Evolutionary conservation across 1,140 invertebrate species (phyloP), one percentile per base, ranked within the genome.

Genomic region (Drosophila insularis): DNA sequence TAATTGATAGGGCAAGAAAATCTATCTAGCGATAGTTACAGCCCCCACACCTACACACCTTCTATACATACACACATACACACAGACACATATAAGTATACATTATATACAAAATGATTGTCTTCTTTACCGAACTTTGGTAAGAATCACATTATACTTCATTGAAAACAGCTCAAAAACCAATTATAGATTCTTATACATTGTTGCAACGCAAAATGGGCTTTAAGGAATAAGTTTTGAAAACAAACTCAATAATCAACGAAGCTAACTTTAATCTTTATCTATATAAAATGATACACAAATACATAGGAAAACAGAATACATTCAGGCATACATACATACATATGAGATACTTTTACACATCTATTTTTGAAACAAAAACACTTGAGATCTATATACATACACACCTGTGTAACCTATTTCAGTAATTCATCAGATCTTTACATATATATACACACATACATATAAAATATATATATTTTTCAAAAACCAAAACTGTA

Each of bases 141-240:
- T 31, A 64, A n/a, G 17, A 50, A 50, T 19, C 19, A 50, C 43
- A 50, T 50, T 50, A 19, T 35, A 50, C 46, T 61, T 21, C 64
- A 68, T 27, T 63, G 60, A 32, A 70, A 70, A 60, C 63, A 61
- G 79, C 68, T 81, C 68, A 78, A 71, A 32, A 19, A 4, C 17
- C 17, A 50, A 50, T 50, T 50, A 50, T 50, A 50, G 8, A 50
- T 21, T 13, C 53, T 27, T 55, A 32, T 50, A 50, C 43, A 50
- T 74, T 70, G 43, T 80, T 65, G 73, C 78, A 81, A 72, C 78
- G 78, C 73, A 81, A 81, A 27, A 81, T 68, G 79, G 79, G 79
- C 79, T 78, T 81, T 81, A 81, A 50, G 43, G 17, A 50, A 50
- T 70, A 76, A 39, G 62, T 59, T 80, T 64, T 17, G 31, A 58